Evolutionary conservation across 2,113 vertebrate genomes (phyloP), one percentile per base, ranked within the genome.

Genomic region (Chamaea fasciata): DNA sequence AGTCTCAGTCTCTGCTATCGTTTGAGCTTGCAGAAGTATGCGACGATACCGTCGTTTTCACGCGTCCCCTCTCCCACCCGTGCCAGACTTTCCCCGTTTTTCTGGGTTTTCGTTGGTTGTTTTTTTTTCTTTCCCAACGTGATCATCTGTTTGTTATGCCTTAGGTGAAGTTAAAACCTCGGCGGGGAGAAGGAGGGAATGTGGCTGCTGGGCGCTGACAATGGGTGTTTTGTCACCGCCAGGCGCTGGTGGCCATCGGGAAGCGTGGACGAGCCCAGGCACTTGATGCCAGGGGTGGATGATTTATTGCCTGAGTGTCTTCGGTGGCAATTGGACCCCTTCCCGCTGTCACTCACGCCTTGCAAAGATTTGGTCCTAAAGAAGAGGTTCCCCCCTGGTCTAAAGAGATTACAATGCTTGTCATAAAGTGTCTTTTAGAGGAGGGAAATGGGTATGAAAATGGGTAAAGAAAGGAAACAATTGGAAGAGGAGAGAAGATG

Each of bases 231-330:
- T 99, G 99, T 99, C 98, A 98, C 98, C 95, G 94, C 97, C 96
- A 97, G 98, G 98, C 98, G 87, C 97, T 97, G 98, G 98, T 98
- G 98, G 97, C 98, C 95, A 98, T 98, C 98, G 98, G 98, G 98
- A 99, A 99, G 98, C 98, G 95, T 90, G 98, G 98, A 97, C 94
- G 59, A 93, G 96, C 94, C 97, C 98, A 98, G 98, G 88, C 97
- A 96, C 96, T 97, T 68, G 97, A 97, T 99, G 99, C 98, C 98
- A 98, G 98, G 98, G 97, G 74, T 97, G 98, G 98, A 99, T 99
- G 99, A 99, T 99, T 99, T 99, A 99, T 99, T 99, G 98, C 98
- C 98, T 98, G 5, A 96, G 98, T 99, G 99, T 99, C 98, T 97
- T 98, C 97, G 47, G 98, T 99, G 98, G 99, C 98, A 98, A 98